Percentiles rank a stretch among this genome's conserved stretches.
Evolutionary conservation across 2,113 vertebrate species (phyloP).

Genomic region (Hippocampus barbouri): DNA sequence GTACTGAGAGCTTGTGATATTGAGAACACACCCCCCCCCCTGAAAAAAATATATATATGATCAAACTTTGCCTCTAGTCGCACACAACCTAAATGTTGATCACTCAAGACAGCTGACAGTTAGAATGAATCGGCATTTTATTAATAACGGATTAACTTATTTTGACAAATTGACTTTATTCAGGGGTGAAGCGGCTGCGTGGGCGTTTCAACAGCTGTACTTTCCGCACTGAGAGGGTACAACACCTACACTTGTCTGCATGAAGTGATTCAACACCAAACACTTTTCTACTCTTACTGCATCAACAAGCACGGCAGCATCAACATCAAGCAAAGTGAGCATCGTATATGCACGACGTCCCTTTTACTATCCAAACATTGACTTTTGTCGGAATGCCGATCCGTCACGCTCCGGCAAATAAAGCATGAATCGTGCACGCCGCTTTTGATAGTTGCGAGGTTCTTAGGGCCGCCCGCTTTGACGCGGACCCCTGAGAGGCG

Average conservation of each 20-base stretch:
- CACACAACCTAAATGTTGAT: not conserved
- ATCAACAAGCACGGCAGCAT: not conserved
- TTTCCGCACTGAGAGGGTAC: not conserved
- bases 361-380: conserved; percentile 5
- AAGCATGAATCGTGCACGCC: conserved; percentile 5
- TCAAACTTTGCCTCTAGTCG: not conserved
- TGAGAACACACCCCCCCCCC: no score
- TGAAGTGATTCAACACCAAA: not conserved
- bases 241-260: not conserved
- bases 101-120: not conserved
- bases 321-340: not conserved
- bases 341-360: conserved; percentile 1
- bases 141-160: not conserved
- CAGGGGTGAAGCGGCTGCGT: not conserved
- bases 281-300: not conserved
- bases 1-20: not conserved
- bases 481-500: conserved; percentile 63
- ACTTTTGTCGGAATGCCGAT: conserved; percentile 21
- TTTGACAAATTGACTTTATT: not conserved
- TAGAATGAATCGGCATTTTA: not conserved
- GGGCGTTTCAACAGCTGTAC: not conserved
- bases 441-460: conserved; percentile 55
- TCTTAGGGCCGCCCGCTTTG: conserved; percentile 59
- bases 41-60: no score
- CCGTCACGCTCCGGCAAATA: conserved; percentile 18